Percentiles rank a stretch among this genome's conserved stretches.
phyloP scores from a whole-genome alignment of 2,888 invertebrate species.

The Nowickia ferox region DNA sequence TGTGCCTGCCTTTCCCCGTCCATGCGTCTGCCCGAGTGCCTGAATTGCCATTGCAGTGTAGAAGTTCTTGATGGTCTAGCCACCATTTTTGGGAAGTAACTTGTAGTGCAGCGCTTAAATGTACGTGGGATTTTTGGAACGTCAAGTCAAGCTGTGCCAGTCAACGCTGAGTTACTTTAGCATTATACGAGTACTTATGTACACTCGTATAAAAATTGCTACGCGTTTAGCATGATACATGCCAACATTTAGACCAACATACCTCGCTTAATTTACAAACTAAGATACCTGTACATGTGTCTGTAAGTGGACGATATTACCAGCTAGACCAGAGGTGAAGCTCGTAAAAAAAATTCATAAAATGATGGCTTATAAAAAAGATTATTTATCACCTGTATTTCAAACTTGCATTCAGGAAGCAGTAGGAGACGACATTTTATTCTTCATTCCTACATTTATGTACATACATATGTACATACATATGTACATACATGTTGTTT shows the following conservation, averaged over 20 bases:
- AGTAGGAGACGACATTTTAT: slow-evolving; percentile 81
- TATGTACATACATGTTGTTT: background rate
- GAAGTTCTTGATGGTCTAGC: slow-evolving; percentile 57
- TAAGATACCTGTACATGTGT: background rate
- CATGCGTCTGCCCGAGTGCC: background rate
- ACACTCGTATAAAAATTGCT: slow-evolving; percentile 64
- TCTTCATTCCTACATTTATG: slow-evolving; percentile 17
- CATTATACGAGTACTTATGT: slow-evolving; percentile 25
- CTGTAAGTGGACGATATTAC: slow-evolving; percentile 52
- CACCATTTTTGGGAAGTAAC: slow-evolving; percentile 80
- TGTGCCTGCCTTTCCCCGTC: background rate
- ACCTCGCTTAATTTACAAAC: slow-evolving; percentile 29
- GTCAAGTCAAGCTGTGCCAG: slow-evolving; percentile 81
- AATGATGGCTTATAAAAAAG: slow-evolving; percentile 81
- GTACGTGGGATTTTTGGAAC: slow-evolving; percentile 80
- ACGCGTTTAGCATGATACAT: slow-evolving; percentile 72
- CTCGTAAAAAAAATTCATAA: slow-evolving; percentile 78
- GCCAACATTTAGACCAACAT: slow-evolving; percentile 63
- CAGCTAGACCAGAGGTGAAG: slow-evolving; percentile 75
- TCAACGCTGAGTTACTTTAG: slow-evolving; percentile 61
- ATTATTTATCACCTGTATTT: slow-evolving; percentile 82
- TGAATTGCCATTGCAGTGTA: slow-evolving; percentile 6
- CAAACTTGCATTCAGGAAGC: slow-evolving; percentile 76
- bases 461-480: background rate
- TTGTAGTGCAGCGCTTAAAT: slow-evolving; percentile 64